Evolutionary conservation across 2,113 vertebrate genomes (phyloP).

Genomic region (Poicephalus gulielmi): DNA sequence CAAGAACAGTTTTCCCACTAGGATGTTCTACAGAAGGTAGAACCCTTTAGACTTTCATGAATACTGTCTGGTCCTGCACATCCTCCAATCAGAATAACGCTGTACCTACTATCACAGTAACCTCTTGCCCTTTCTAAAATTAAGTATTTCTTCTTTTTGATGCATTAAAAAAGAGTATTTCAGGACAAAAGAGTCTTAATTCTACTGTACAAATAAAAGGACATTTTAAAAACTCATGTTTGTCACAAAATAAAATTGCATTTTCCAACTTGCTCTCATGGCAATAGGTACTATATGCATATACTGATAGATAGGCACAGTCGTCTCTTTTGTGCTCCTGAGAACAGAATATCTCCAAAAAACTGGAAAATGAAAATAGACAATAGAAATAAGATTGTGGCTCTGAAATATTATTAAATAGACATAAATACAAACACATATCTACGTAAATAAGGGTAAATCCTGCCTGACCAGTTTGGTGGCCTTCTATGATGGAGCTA

Average conservation of each 20-base stretch:
- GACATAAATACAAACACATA: not conserved
- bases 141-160: not conserved
- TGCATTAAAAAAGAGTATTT: not conserved
- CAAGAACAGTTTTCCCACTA: not conserved
- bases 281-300: not conserved
- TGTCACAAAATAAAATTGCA: not conserved
- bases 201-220: not conserved
- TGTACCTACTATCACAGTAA: not conserved
- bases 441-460: not conserved
- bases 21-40: not conserved
- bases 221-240: not conserved
- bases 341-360: not conserved
- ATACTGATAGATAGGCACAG: not conserved
- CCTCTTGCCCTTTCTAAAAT: not conserved
- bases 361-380: not conserved
- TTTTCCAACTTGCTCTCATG: not conserved
- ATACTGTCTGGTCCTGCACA: not conserved
- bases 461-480: too few species aligned
- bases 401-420: not conserved
- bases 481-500: too few species aligned
- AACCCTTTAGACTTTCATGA: not conserved
- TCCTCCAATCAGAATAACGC: not conserved
- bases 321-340: not conserved
- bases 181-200: not conserved
- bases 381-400: not conserved